Conservation (phyloP, 2,888 invertebrate species). For the Schrankia costaestrigalis region DNA sequence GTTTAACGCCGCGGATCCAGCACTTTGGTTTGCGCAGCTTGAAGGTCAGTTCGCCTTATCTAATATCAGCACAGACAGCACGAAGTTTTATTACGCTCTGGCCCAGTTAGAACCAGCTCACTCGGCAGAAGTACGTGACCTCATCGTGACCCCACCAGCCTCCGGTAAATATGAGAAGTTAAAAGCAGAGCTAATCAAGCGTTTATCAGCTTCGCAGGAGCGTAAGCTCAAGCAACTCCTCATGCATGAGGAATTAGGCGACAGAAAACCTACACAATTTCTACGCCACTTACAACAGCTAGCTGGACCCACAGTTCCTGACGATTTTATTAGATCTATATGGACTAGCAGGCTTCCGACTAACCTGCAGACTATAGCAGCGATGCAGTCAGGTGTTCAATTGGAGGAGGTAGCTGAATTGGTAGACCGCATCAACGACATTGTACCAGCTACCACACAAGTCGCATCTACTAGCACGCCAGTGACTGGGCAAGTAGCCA, state of each 20-base stretch:
- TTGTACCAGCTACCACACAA: background rate
- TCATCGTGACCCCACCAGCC: constrained; percentile 19
- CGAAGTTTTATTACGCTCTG: constrained; percentile 16
- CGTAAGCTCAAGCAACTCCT: constrained; percentile 20
- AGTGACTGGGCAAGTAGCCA: too few relatives aligned
- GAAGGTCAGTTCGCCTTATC: constrained; percentile 28
- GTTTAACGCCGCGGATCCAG: background rate
- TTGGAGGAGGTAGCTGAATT: background rate
- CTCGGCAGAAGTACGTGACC: constrained; percentile 18
- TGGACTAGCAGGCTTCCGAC: background rate
- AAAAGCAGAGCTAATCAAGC: constrained; percentile 9
- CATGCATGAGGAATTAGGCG: constrained; percentile 22
- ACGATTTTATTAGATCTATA: background rate
- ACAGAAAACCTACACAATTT: constrained; percentile 20
- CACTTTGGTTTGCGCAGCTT: constrained; percentile 9
- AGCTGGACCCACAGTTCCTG: background rate
- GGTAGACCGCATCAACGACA: background rate
- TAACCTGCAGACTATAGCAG: background rate
- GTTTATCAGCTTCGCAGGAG: constrained; percentile 21
- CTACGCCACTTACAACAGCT: constrained; percentile 10
- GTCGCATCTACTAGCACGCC: background rate
- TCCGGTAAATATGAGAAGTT: constrained; percentile 9
- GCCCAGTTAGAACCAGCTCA: constrained; percentile 3
- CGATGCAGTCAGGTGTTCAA: background rate
- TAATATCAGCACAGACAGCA: constrained; percentile 18